Evolutionary conservation across 2,797 vertebrate species (phyloP).

Genomic region (Setipinna tenuifilis): DNA sequence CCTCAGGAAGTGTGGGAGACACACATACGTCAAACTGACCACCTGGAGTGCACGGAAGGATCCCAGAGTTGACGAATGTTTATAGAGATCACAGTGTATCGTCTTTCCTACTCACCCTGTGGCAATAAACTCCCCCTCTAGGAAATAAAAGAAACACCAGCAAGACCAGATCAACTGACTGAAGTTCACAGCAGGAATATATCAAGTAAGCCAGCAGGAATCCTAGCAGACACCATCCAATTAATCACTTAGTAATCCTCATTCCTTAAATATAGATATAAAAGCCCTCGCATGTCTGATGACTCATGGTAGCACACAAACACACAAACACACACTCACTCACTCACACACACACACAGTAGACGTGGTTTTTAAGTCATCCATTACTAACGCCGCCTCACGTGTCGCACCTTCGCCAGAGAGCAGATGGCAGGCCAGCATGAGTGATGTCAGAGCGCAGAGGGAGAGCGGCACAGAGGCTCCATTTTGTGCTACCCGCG

Average conservation of each 20-base stretch:
- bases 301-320: not conserved
- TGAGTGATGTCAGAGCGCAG: conserved; percentile 44
- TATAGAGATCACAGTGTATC: not conserved
- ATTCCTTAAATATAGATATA: conserved; percentile 15
- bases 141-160: not conserved
- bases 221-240: not conserved
- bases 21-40: conserved; percentile 23
- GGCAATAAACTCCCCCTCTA: not conserved
- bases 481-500: conserved; percentile 34
- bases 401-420: conserved; percentile 5
- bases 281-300: not conserved
- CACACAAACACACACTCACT: not conserved
- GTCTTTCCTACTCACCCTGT: not conserved
- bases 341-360: not conserved
- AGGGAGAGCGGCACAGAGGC: conserved; percentile 29
- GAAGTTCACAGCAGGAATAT: not conserved
- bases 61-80: not conserved
- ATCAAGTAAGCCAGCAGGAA: not conserved
- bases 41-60: conserved; percentile 9
- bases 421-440: conserved; percentile 18
- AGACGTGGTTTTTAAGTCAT: conserved; percentile 15
- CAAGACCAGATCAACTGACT: not conserved
- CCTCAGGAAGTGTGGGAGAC: conserved; percentile 24
- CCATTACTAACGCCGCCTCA: conserved; percentile 17
- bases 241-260: conserved; percentile 13